A percentile compares a stretch with the other conserved stretches of the same genome.
phyloP scores from a whole-genome alignment of 2,888 invertebrate genomes.

The Epirrhoe alternata region DNA sequence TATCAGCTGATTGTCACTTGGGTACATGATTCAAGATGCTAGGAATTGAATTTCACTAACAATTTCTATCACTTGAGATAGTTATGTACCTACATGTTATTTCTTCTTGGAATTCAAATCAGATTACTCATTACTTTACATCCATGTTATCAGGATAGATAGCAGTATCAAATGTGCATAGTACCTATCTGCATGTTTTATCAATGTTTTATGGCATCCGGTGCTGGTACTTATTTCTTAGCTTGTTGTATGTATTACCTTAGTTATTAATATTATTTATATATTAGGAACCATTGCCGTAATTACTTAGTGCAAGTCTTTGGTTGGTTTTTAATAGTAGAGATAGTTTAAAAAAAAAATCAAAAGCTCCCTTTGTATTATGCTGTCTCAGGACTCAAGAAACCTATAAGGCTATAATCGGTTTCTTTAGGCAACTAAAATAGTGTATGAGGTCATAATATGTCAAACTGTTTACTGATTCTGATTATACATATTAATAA shows the following conservation, averaged over 20 bases:
- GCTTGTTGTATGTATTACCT: too few species aligned
- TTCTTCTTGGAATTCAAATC: constrained; percentile 1
- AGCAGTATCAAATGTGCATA: constrained; percentile 10
- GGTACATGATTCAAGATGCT: background rate
- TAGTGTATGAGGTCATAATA: constrained; percentile 8
- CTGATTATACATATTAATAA: constrained; percentile 4
- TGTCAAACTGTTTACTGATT: background rate
- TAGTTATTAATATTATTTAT: too few species aligned
- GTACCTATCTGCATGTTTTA: constrained; percentile 19
- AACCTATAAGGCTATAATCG: background rate
- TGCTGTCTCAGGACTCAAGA: background rate
- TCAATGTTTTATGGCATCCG: too few species aligned
- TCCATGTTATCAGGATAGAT: constrained; percentile 12
- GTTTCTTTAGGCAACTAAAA: background rate
- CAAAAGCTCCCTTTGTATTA: too few species aligned
- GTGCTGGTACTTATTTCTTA: background rate
- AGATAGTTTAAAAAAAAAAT: too few species aligned
- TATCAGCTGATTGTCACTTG: background rate
- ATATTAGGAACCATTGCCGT: too few species aligned
- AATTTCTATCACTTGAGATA: background rate
- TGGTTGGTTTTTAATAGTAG: too few species aligned
- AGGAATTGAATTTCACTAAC: background rate
- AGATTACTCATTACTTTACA: constrained; percentile 1
- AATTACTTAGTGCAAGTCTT: too few species aligned
- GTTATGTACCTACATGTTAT: background rate